Evolutionary conservation across 1,140 invertebrate genomes (phyloP).

Genomic region (Sitophilus oryzae): DNA sequence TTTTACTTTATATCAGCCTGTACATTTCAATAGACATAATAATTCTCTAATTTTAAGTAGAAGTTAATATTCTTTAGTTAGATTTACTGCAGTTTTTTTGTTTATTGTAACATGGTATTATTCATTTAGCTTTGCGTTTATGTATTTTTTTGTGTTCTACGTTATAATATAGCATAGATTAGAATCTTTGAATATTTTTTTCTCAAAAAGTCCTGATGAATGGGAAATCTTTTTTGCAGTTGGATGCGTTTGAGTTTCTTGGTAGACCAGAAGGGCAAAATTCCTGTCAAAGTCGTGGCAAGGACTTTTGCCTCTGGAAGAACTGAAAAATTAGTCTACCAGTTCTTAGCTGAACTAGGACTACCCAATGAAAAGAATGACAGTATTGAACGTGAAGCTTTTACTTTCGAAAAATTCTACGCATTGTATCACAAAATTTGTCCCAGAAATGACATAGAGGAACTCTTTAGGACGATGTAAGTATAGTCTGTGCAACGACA

Average conservation of each 20-base stretch:
- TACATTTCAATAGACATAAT: too few relatives aligned
- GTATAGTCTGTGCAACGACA: constrained; percentile 44
- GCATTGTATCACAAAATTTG: constrained; percentile 98
- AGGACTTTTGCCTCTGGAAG: constrained; percentile 97
- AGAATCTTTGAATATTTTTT: too few relatives aligned
- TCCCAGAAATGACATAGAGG: constrained; percentile 97
- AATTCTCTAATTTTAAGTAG: too few relatives aligned
- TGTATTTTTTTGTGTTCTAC: too few relatives aligned
- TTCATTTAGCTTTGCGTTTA: too few relatives aligned
- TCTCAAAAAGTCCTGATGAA: too few relatives aligned
- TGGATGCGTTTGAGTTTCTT: constrained; percentile 96
- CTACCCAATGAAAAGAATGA: constrained; percentile 96
- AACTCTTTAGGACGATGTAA: constrained; percentile 95
- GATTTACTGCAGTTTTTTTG: too few relatives aligned
- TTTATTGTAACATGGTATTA: too few relatives aligned
- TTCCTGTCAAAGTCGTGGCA: constrained; percentile 94
- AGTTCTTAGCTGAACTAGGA: constrained; percentile 88
- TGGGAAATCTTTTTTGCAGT: too few relatives aligned
- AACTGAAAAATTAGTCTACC: constrained; percentile 97
- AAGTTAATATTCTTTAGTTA: too few relatives aligned
- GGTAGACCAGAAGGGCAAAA: constrained; percentile 89
- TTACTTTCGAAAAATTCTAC: constrained; percentile 99
- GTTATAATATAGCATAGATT: too few relatives aligned
- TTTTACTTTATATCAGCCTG: too few relatives aligned
- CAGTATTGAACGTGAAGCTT: constrained; percentile 88